Conservation (phyloP, 2,113 vertebrate genomes). For the Ifrita kowaldi region DNA sequence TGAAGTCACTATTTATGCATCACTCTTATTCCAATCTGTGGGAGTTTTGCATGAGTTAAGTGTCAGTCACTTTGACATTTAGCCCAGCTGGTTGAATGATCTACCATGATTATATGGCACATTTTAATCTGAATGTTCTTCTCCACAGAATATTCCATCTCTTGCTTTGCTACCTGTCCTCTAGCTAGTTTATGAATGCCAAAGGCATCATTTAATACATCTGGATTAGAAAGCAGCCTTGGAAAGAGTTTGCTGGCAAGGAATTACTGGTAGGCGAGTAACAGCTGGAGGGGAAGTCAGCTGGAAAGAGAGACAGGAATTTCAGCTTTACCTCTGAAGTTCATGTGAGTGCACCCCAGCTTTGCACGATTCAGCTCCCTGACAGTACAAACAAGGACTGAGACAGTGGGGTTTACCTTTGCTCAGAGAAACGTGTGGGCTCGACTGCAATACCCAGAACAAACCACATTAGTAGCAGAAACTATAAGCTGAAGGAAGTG, state of each 20-base stretch:
- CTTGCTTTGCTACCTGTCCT: not conserved
- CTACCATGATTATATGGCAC: not conserved
- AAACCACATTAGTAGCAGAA: not conserved
- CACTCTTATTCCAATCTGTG: conserved; percentile 35
- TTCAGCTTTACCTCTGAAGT: not conserved
- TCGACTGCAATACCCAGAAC: not conserved
- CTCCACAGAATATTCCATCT: not conserved
- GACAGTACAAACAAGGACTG: not conserved
- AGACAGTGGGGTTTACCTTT: not conserved
- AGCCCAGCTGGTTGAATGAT: conserved; percentile 49
- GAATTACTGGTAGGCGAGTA: not conserved
- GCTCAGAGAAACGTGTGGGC: not conserved
- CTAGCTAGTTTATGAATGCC: not conserved
- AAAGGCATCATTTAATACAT: not conserved
- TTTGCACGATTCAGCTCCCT: not conserved
- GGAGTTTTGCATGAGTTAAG: conserved; percentile 57
- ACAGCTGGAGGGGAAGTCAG: not conserved
- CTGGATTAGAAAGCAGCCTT: not conserved
- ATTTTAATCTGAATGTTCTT: not conserved
- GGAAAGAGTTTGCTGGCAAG: not conserved
- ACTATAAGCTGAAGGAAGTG: not conserved
- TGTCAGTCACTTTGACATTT: conserved; percentile 69
- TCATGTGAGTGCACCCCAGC: not conserved
- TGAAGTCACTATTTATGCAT: conserved; percentile 48
- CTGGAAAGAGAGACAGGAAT: not conserved